Evolutionary conservation across 2,888 invertebrate genomes (phyloP).

Genomic region (Nyleta sp.): DNA sequence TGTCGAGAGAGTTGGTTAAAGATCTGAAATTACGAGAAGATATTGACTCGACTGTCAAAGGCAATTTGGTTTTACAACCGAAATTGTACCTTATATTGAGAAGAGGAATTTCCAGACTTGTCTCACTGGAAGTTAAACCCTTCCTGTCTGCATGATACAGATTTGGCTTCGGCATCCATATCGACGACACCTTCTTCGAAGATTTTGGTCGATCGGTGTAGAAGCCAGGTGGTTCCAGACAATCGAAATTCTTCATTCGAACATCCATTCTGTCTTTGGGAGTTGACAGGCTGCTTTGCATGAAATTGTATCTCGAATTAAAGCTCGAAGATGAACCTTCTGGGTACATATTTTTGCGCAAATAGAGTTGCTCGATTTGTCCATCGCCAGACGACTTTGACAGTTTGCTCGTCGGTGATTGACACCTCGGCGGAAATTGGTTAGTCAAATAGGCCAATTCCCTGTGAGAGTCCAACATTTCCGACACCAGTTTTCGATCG

Average conservation of each 20-base stretch:
- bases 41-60: too few relatives aligned
- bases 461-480: slow-evolving; percentile 9
- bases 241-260: slow-evolving; percentile 24
- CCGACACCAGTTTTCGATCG: slow-evolving; percentile 21
- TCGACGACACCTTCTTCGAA: slow-evolving; percentile 19
- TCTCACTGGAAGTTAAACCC: not conserved
- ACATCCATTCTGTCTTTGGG: slow-evolving; percentile 10
- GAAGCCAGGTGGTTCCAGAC: slow-evolving; percentile 21
- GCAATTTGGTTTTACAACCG: too few relatives aligned
- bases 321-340: slow-evolving; percentile 16
- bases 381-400: not conserved
- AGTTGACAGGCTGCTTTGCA: slow-evolving; percentile 36
- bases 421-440: slow-evolving; percentile 35
- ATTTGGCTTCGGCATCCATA: too few relatives aligned
- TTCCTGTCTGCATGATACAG: not conserved
- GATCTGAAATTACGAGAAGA: slow-evolving; percentile 38
- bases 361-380: slow-evolving; percentile 23
- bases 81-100: slow-evolving; percentile 47
- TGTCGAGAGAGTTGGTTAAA: slow-evolving; percentile 38
- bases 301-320: slow-evolving; percentile 5
- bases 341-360: slow-evolving; percentile 19
- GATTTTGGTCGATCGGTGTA: slow-evolving; percentile 50
- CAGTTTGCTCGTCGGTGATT: slow-evolving; percentile 12
- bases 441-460: slow-evolving; percentile 38
- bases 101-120: slow-evolving; percentile 29